phyloP scores from a whole-genome alignment of 2,113 vertebrate genomes.

The Halcyon malimbica region DNA sequence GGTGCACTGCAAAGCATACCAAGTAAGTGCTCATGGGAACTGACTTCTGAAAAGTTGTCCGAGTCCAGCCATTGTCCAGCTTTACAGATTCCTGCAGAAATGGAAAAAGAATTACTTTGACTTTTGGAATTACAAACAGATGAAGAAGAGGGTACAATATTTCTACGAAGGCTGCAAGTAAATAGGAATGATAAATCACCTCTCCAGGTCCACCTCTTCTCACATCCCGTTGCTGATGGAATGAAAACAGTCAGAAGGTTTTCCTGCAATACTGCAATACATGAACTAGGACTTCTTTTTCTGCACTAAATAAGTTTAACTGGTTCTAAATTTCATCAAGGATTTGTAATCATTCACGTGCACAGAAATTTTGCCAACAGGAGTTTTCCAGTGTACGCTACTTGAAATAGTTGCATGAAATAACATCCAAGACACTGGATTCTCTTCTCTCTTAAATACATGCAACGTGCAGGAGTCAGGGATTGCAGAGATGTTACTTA shows the following conservation, averaged over 20 bases:
- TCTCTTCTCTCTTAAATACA: background rate
- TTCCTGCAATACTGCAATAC: background rate
- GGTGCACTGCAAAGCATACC: constrained; percentile 94
- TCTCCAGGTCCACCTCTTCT: background rate
- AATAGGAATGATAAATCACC: background rate
- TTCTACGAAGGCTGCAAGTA: background rate
- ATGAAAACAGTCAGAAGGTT: background rate
- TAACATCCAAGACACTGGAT: background rate
- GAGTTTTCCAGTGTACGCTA: background rate
- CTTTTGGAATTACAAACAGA: background rate
- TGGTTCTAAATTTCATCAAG: background rate
- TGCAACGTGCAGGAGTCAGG: background rate
- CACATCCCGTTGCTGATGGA: background rate
- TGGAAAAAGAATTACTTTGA: background rate
- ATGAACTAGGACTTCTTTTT: background rate
- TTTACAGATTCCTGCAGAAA: constrained; percentile 61
- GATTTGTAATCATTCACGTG: background rate
- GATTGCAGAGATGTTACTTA: background rate
- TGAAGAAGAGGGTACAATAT: background rate
- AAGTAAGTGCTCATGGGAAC: constrained; percentile 96
- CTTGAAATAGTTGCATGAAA: background rate
- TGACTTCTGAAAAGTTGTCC: constrained; percentile 83
- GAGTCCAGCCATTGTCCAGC: constrained; percentile 43
- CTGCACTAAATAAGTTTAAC: background rate
- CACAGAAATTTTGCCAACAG: background rate